Evolutionary conservation across 2,113 vertebrate genomes (phyloP).

Genomic region (Brachyhypopomus gauderio): DNA sequence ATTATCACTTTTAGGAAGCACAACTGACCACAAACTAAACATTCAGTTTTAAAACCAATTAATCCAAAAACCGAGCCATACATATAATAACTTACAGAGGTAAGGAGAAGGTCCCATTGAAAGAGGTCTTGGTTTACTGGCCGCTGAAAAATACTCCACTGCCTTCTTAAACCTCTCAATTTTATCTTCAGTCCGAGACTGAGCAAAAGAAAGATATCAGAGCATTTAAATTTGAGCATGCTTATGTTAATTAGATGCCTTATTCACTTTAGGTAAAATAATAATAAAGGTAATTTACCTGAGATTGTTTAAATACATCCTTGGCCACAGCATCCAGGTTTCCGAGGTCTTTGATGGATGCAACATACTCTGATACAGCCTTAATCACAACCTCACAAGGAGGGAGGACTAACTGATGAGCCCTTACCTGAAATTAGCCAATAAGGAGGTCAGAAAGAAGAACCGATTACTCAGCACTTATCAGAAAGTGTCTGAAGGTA

Average conservation of each 20-base stretch:
- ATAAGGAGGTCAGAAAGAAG: not conserved
- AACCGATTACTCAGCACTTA: not conserved
- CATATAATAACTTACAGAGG: conserved; percentile 79
- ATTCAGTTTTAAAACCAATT: not conserved
- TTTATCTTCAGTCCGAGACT: conserved; percentile 93
- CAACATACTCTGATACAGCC: conserved; percentile 89
- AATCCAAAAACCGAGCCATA: not conserved
- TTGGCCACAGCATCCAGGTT: conserved; percentile 86
- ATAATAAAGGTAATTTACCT: conserved; percentile 68
- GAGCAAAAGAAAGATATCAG: conserved; percentile 32
- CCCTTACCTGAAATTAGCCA: conserved; percentile 77
- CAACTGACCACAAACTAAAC: not conserved
- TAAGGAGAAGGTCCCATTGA: conserved; percentile 81
- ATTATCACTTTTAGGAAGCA: not conserved
- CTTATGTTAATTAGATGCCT: not conserved
- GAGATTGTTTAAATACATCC: conserved; percentile 93
- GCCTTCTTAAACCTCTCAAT: conserved; percentile 90
- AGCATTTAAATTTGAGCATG: not conserved
- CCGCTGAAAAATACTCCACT: conserved; percentile 89
- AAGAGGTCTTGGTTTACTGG: conserved; percentile 83
- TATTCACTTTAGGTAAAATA: not conserved
- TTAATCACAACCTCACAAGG: conserved; percentile 93
- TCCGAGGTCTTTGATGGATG: conserved; percentile 85
- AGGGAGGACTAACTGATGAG: conserved; percentile 90
- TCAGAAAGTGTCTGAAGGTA: not conserved